These are phyloP conservation scores for Amorpha juglandis DNA, from an alignment of 2,888 invertebrate genomes.

Conservation along the genomic window DNA sequence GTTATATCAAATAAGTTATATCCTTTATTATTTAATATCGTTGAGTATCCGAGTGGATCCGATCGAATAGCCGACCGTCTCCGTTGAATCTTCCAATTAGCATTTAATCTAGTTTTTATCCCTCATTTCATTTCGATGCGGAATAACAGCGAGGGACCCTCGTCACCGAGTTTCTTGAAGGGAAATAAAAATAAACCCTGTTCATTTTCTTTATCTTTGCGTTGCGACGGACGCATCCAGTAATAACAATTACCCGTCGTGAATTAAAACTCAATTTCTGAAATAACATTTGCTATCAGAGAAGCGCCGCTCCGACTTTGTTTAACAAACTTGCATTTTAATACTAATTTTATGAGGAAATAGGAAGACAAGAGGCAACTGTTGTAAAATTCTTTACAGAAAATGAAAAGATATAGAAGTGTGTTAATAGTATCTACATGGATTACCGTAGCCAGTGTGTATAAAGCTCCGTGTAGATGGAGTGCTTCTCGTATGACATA, in stretches of 20 bases:
- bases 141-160: conserved; percentile 71
- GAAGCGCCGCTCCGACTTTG: background rate
- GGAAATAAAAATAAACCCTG: conserved; percentile 67
- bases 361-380: too few relatives aligned
- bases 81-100: conserved; percentile 72
- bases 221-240: conserved; percentile 58
- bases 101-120: conserved; percentile 79
- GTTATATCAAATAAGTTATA: too few relatives aligned
- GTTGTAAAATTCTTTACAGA: background rate
- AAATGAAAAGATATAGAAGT: too few relatives aligned
- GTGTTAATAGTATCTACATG: too few relatives aligned
- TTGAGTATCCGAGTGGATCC: conserved; percentile 53
- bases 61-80: conserved; percentile 53
- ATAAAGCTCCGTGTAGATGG: too few relatives aligned
- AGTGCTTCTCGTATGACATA: too few relatives aligned
- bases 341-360: background rate
- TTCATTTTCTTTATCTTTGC: conserved; percentile 70
- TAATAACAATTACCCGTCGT: conserved; percentile 64
- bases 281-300: conserved; percentile 38
- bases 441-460: too few relatives aligned
- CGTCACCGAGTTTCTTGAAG: conserved; percentile 70
- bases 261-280: conserved; percentile 67
- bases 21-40: conserved; percentile 61
- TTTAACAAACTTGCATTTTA: background rate
- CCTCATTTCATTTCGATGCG: conserved; percentile 73